Base-by-base conservation (phyloP, 1,140 invertebrate genomes). In the Neodiprion lecontei region DNA sequence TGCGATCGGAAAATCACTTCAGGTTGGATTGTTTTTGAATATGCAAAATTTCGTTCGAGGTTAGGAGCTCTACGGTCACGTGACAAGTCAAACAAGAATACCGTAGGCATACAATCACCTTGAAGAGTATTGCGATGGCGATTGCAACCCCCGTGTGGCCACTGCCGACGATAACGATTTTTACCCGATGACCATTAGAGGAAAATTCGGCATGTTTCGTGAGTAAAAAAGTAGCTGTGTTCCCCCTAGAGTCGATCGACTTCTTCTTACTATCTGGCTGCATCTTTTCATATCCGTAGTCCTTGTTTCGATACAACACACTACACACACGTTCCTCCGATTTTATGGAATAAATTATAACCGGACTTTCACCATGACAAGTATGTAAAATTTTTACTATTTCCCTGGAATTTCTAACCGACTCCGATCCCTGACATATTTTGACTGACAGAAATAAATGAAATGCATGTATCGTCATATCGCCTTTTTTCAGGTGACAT, bases 91-190 rank as follows among this genome's bases (percentile, higher is more conserved):
- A 78, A 77, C 70, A 77, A 47, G 66, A 72, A 76, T 78, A 72
- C 69, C 70, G 65, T 40, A 5, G 28, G 28, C 28, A 40, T 40
- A 40, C 28, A 40, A 40, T 8, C 21, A 87, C 83, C 82, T 86
- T 86, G 77, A 84, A 86, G 48, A 86, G 79, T 68, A 86, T 77
- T 7, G 82, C 81, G 50, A 87, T 77, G 17, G 77, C 83, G n/a
- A 80, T 78, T n/a, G 84, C 82, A 8, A 86, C 83, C 72, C 85
- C 85, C 65, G 80, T 82, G 69, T 81, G 78, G 48, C 80, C 81
- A 67, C 81, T 83, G 21, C 85, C 85, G 8, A 80, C 81, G 76
- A 87, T 84, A 48, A 80, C 84, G 75, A 87, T 76, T 77, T 87
- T 87, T 49, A 86, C 79, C 61, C 80, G 76, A 75, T 85, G 81